Evolutionary conservation across 2,797 vertebrate genomes (phyloP), one percentile per base, ranked within the genome.

Genomic region (Eutrigla gurnardus): DNA sequence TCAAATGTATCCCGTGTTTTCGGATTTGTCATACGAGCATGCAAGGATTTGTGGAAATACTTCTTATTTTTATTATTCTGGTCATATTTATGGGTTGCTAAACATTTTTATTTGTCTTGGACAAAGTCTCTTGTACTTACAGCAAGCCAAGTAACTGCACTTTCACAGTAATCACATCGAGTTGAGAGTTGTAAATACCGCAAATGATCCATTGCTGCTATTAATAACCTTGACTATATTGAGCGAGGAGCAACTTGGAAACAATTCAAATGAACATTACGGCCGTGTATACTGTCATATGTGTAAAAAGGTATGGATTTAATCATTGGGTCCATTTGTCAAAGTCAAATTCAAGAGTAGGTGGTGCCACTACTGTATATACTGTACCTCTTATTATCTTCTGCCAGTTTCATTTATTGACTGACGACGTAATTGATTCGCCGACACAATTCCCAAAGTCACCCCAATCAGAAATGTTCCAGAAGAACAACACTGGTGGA

Each of bases 371-470:
- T 59, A 75, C 66, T 76, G 82, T 77, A 75, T 45, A 65, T 83
- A 84, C 75, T 77, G 70, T 85, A 36, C 35, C 52, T 78, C 67
- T 78, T 81, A 86, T 86, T 91, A 85, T 82, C 79, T 76, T 82
- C 80, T 85, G 75, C 77, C 66, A 78, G 63, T 88, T 83, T 91
- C 81, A 92, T 92, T 87, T 89, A 91, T 91, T 77, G 91, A 90
- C 76, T 65, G 69, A 82, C 63, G 86, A 69, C 77, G 86, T 90
- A 86, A 91, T 90, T 87, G 68, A 90, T 91, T 89, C 88, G 63
- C 82, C 83, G 85, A 88, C 84, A 86, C 72, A 65, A 59, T 78
- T 73, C 82, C 88, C 89, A 92, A 91, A 91, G 88, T 93, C 90
- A 93, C 85, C 86, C 85, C 84, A 85, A 25, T 87, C 75, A 78